A percentile compares a stretch with the other conserved stretches of the same genome.
Evolutionary conservation across 2,888 invertebrate species (phyloP).

Genomic region (Oconnorella tubifera): DNA sequence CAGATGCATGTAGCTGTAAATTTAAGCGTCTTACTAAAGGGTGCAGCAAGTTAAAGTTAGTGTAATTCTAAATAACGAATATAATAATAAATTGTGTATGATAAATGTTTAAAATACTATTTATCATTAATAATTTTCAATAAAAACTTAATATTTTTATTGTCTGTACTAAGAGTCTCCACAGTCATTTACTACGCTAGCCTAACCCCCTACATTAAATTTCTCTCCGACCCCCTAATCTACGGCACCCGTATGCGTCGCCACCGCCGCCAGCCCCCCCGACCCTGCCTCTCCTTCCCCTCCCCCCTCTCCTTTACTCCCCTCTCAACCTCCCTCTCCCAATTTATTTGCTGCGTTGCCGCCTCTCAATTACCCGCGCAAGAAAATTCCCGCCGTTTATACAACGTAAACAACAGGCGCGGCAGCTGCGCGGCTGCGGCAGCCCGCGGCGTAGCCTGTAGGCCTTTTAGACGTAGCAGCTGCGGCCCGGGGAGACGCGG

Average conservation of each 20-base stretch:
- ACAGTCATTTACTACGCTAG: constrained; percentile 33
- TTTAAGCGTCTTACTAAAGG: too few relatives aligned
- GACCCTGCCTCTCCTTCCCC: not conserved
- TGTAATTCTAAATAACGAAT: too few relatives aligned
- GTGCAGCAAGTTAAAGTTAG: too few relatives aligned
- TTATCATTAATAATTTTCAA: too few relatives aligned
- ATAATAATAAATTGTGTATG: too few relatives aligned
- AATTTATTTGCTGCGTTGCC: too few relatives aligned
- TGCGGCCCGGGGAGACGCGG: not conserved
- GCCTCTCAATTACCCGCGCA: too few relatives aligned
- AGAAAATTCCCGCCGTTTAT: not conserved
- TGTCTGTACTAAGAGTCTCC: too few relatives aligned
- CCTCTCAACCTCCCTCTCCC: not conserved
- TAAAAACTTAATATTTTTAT: too few relatives aligned
- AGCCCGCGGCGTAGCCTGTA: not conserved
- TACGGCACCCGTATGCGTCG: constrained; percentile 30
- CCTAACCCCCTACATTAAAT: constrained; percentile 33
- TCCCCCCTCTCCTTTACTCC: not conserved
- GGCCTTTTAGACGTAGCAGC: constrained; percentile 4
- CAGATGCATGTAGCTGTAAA: too few relatives aligned
- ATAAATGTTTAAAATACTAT: too few relatives aligned
- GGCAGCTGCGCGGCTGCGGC: not conserved
- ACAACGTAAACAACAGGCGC: not conserved
- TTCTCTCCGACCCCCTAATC: constrained; percentile 33
- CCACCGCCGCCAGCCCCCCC: not conserved